These are phyloP conservation scores for Brachionus manjavacas DNA, from an alignment of 1,140 invertebrate genomes.

Conservation along the genomic window DNA sequence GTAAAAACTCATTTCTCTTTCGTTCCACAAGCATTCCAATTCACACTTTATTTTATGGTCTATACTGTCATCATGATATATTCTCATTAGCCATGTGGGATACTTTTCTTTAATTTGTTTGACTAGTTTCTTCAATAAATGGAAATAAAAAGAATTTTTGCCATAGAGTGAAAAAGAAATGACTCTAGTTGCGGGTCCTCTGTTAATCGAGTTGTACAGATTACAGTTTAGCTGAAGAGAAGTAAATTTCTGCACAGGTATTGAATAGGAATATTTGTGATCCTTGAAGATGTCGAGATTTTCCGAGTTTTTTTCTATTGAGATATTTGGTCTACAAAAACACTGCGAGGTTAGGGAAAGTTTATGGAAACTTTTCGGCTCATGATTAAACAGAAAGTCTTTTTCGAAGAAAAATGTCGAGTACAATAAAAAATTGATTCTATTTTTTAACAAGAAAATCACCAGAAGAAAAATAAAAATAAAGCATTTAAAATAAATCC, in stretches of 20 bases:
- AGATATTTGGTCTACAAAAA: not conserved
- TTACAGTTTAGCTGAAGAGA: not conserved
- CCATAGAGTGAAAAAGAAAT: conserved; percentile 26
- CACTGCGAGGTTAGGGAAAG: not conserved
- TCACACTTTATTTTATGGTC: not conserved
- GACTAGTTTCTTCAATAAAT: not conserved
- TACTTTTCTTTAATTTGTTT: conserved; percentile 11
- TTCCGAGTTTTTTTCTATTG: not conserved
- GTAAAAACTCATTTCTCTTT: not conserved
- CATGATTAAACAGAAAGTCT: not conserved
- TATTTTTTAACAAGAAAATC: not conserved
- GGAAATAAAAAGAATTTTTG: not conserved
- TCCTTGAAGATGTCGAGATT: not conserved
- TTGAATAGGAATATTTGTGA: not conserved
- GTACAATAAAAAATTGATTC: not conserved
- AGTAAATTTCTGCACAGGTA: not conserved
- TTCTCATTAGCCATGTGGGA: conserved; percentile 13
- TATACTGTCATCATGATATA: conserved; percentile 22
- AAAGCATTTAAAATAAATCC: too few relatives aligned
- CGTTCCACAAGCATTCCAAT: not conserved
- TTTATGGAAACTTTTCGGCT: not conserved
- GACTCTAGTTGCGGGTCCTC: not conserved
- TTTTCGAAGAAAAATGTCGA: not conserved
- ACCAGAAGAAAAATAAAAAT: too few relatives aligned
- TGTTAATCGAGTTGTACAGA: conserved; percentile 31